phyloP scores from a whole-genome alignment of 2,888 invertebrate species.

The Eupithecia dodoneata region DNA sequence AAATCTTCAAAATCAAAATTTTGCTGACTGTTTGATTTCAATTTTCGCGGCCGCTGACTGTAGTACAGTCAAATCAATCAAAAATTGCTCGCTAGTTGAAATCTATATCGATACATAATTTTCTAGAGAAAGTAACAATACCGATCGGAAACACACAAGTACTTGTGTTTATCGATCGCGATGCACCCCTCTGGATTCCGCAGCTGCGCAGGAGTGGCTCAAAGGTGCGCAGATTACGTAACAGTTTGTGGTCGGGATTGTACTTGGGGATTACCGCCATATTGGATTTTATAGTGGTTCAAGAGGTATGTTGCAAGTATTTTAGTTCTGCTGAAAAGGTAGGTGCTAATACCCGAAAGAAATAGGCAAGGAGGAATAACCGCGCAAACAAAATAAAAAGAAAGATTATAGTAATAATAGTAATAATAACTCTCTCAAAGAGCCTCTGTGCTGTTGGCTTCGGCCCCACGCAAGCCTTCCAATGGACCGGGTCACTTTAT shows the following conservation, averaged over 20 bases:
- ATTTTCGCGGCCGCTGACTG: too few relatives aligned
- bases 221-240: constrained; percentile 62
- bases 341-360: not conserved
- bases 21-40: too few relatives aligned
- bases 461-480: too few relatives aligned
- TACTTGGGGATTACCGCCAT: constrained; percentile 67
- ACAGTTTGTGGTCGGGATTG: constrained; percentile 40
- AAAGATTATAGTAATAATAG: too few relatives aligned
- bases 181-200: constrained; percentile 75
- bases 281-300: constrained; percentile 58
- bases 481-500: too few relatives aligned
- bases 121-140: constrained; percentile 10
- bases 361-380: too few relatives aligned
- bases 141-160: constrained; percentile 26
- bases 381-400: not conserved
- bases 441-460: too few relatives aligned
- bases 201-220: constrained; percentile 81
- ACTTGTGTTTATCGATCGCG: constrained; percentile 68
- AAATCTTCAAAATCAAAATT: too few relatives aligned
- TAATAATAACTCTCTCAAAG: too few relatives aligned
- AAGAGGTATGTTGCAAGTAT: constrained; percentile 2
- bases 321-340: not conserved
- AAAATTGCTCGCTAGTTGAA: not conserved
- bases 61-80: too few relatives aligned
- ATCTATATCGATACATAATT: not conserved